Base-by-base conservation (phyloP, 2,113 vertebrate species). In the Aythya baeri region DNA sequence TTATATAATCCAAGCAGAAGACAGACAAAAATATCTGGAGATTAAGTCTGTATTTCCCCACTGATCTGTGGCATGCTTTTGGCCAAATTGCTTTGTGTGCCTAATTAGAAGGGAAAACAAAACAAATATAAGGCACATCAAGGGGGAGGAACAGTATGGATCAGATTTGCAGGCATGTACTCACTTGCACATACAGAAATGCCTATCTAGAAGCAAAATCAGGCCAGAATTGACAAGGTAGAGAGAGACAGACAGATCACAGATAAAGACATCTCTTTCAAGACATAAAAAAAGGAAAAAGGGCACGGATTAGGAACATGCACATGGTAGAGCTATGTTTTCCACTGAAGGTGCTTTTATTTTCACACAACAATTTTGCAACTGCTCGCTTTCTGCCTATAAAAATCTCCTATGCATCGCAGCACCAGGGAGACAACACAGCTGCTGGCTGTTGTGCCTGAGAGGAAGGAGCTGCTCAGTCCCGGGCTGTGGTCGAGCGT, bases 391-490 rank as follows among this genome's bases (percentile, higher is more conserved):
- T 79, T 49, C 68, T 76, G 46, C 43, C 71, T 68, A 6, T 1
- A 80, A 74, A 79, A 36, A 13, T 31, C 61, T 62, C 12, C 54
- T 7, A 12, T 17, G 32, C 58, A 67, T 22, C 67, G 49, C 5
- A 54, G 59, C 31, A 57, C 38, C 22, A 46, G 68, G 59, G 36
- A 94, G 65, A 10, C 61, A 54, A 75, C 86, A 44, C 78, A 79
- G 66, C 43, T 54, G 57, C 63, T 71, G 71, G 86, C 80, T 78
- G 54, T 87, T 91, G 41, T 92, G 83, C 74, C 67, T 4, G 1
- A 93, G 32, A 86, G 88, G 94, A 87, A 87, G 29, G 43, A 91
- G 57, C 88, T 93, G 92, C 85, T 76, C 54, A 81, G 86, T 78
- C 66, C 61, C 36, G 49, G 74, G 88, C 75, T 80, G 82, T 77